phyloP scores from a whole-genome alignment of 2,888 invertebrate genomes.

The Lepidocyrtoides sp. region DNA sequence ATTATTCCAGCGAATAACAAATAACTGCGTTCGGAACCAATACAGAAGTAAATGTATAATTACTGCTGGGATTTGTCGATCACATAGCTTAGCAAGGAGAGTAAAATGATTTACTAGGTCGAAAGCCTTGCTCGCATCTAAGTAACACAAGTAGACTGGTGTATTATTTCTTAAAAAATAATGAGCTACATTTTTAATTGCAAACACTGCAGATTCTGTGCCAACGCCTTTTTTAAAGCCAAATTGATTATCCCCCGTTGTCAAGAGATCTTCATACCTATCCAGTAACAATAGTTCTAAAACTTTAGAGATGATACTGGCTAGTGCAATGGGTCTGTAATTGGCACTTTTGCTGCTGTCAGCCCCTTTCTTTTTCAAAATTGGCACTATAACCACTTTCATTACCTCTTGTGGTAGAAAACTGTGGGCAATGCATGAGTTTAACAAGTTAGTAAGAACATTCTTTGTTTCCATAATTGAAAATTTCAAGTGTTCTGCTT shows the following conservation, averaged over 20 bases:
- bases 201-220: constrained; percentile 1
- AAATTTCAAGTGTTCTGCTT: not conserved
- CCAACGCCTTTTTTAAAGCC: constrained; percentile 37
- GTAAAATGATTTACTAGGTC: constrained; percentile 55
- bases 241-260: not conserved
- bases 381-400: not conserved
- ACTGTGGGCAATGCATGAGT: not conserved
- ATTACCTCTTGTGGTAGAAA: not conserved
- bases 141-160: constrained; percentile 46
- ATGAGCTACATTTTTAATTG: constrained; percentile 21
- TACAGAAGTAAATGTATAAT: not conserved
- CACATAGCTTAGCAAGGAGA: constrained; percentile 1
- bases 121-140: constrained; percentile 49
- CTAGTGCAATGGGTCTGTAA: not conserved
- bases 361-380: not conserved
- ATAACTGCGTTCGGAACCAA: constrained; percentile 40
- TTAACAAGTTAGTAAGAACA: not conserved
- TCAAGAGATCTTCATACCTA: not conserved
- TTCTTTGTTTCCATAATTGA: not conserved
- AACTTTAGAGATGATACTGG: not conserved
- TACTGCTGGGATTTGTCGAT: not conserved
- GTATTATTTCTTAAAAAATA: constrained; percentile 23
- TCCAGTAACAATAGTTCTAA: not conserved
- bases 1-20: not conserved
- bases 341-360: not conserved